These are phyloP conservation scores for Macheiramphus alcinus DNA, from an alignment of 2,113 vertebrate genomes.

Conservation along the genomic window DNA sequence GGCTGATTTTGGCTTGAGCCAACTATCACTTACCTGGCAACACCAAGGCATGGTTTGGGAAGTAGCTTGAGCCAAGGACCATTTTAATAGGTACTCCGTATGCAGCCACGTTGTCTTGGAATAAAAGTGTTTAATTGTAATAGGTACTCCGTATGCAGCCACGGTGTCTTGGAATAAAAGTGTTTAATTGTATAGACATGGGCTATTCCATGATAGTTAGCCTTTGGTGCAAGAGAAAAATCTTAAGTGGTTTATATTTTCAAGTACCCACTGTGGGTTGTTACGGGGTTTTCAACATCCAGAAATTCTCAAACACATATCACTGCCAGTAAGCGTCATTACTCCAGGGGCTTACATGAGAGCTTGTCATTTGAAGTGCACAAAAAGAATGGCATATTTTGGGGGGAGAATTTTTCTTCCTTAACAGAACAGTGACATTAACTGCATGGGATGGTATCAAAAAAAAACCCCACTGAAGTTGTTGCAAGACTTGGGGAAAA, in stretches of 20 bases:
- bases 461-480: not conserved
- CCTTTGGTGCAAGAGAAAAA: not conserved
- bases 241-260: not conserved
- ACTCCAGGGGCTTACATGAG: not conserved
- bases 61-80: not conserved
- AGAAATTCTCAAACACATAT: not conserved
- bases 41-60: not conserved
- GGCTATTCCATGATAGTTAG: not conserved
- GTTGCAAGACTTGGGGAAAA: not conserved
- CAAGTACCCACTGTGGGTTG: not conserved
- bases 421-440: not conserved
- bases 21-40: not conserved
- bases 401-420: not conserved
- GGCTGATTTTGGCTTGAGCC: not conserved
- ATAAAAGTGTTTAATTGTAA: not conserved
- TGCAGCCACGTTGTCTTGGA: not conserved
- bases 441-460: not conserved
- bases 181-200: not conserved
- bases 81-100: not conserved
- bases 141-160: too few relatives aligned
- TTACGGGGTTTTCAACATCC: not conserved
- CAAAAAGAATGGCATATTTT: rapidly evolving
- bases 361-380: not conserved
- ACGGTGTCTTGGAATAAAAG: not conserved
- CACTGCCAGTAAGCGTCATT: not conserved